These are phyloP conservation scores for Polyommatus iphigenia DNA, from an alignment of 2,888 invertebrate genomes.

Conservation along the genomic window DNA sequence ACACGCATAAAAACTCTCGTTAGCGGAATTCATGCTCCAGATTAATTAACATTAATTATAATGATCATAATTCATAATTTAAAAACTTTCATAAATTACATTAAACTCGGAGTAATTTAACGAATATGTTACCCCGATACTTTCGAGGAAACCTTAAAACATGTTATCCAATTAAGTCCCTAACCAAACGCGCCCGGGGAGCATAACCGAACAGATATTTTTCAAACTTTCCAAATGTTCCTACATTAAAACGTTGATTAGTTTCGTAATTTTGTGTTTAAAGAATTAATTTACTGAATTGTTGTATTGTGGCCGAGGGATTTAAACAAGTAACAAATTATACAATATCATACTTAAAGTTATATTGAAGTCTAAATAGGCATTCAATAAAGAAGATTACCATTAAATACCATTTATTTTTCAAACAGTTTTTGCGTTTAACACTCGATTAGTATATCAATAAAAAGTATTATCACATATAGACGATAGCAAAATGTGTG, in stretches of 20 bases:
- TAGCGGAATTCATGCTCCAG: neutral
- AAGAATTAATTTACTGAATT: neutral
- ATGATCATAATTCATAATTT: neutral
- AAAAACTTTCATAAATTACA: neutral
- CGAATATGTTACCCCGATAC: constrained; percentile 11
- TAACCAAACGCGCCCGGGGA: constrained; percentile 3
- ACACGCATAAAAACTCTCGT: neutral
- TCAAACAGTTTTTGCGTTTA: no score
- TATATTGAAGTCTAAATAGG: no score
- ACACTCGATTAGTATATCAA: no score
- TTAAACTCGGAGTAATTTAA: neutral
- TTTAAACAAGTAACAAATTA: neutral
- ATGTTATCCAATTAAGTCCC: constrained; percentile 15
- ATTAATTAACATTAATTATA: neutral
- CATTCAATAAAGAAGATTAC: no score
- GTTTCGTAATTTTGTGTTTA: constrained; percentile 11
- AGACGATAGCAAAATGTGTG: no score
- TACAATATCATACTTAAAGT: no score
- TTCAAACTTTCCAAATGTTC: constrained; percentile 9
- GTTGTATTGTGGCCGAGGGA: neutral
- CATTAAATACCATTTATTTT: no score
- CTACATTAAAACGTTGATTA: constrained; percentile 8
- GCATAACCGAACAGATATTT: neutral
- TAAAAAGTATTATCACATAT: no score
- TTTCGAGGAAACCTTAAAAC: constrained; percentile 1